These are phyloP conservation scores for Brachyistius frenatus DNA, from an alignment of 2,113 vertebrate genomes.

Conservation along the genomic window DNA sequence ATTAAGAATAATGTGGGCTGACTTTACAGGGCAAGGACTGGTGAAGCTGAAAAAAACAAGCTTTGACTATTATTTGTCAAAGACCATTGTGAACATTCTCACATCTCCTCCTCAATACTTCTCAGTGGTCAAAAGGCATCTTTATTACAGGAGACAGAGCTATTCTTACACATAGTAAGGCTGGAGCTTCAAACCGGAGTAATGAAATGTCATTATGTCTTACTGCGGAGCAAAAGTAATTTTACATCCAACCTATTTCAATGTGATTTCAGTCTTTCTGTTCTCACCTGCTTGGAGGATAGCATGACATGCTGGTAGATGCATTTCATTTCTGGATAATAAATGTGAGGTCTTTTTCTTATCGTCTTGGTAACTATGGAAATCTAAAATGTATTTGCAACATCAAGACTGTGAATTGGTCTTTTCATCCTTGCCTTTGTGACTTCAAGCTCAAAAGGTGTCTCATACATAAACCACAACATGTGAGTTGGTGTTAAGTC, in stretches of 20 bases:
- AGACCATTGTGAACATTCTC: neutral
- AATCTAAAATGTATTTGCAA: slow-evolving; percentile 23
- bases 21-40: no score
- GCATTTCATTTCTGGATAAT: slow-evolving; percentile 42
- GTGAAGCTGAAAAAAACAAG: neutral
- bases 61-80: neutral
- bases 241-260: slow-evolving; percentile 19
- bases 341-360: slow-evolving; percentile 32
- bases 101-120: neutral
- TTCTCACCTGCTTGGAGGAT: neutral
- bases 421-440: neutral
- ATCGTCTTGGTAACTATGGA: slow-evolving; percentile 48
- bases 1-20: no score
- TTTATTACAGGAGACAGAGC: neutral
- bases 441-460: neutral
- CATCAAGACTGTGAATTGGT: neutral
- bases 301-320: neutral
- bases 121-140: neutral
- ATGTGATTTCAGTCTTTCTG: neutral
- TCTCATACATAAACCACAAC: neutral
- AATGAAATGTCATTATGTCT: slow-evolving; percentile 1
- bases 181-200: slow-evolving; percentile 19
- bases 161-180: neutral
- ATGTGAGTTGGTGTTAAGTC: neutral
- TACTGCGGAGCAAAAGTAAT: slow-evolving; percentile 8